These are phyloP conservation scores for Uropsilus gracilis DNA, from an alignment of 2,113 vertebrate genomes.

Conservation along the genomic window DNA sequence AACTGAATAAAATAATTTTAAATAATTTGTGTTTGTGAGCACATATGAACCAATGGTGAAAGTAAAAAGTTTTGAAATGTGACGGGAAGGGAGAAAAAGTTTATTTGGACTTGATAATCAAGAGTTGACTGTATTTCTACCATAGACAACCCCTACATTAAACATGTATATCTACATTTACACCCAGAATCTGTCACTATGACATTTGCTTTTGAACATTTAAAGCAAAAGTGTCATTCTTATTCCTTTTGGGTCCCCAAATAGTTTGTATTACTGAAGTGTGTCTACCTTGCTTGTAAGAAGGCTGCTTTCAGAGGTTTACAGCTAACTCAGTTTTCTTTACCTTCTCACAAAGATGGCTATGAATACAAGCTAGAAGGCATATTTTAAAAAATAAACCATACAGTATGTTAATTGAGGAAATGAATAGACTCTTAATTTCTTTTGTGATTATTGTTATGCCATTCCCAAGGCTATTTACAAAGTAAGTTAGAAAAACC, in stretches of 20 bases:
- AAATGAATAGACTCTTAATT: neutral
- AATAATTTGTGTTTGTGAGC: conserved; percentile 29
- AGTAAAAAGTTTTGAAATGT: conserved; percentile 32
- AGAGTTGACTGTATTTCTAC: conserved; percentile 57
- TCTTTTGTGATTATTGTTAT: conserved; percentile 46
- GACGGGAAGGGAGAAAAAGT: conserved; percentile 43
- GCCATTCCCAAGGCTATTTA: neutral
- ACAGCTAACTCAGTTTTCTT: neutral
- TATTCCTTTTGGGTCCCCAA: conserved; percentile 37
- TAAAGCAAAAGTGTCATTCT: conserved; percentile 29
- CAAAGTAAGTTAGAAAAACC: conserved; percentile 7
- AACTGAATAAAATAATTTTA: conserved; percentile 5
- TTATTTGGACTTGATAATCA: conserved; percentile 30
- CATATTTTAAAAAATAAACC: neutral
- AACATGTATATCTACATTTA: conserved; percentile 27
- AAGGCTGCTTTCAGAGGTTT: conserved; percentile 39
- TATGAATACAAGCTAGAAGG: conserved; percentile 40
- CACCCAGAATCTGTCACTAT: conserved; percentile 14
- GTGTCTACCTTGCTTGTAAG: neutral
- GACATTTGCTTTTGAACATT: conserved; percentile 50
- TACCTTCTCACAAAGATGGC: neutral
- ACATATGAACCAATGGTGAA: conserved; percentile 24
- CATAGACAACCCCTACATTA: neutral
- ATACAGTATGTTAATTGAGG: neutral
- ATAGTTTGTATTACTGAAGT: conserved; percentile 47